Evolutionary conservation across 1,140 invertebrate species (phyloP), one percentile per base, ranked within the genome.

Genomic region (Rhopalosiphum padi): DNA sequence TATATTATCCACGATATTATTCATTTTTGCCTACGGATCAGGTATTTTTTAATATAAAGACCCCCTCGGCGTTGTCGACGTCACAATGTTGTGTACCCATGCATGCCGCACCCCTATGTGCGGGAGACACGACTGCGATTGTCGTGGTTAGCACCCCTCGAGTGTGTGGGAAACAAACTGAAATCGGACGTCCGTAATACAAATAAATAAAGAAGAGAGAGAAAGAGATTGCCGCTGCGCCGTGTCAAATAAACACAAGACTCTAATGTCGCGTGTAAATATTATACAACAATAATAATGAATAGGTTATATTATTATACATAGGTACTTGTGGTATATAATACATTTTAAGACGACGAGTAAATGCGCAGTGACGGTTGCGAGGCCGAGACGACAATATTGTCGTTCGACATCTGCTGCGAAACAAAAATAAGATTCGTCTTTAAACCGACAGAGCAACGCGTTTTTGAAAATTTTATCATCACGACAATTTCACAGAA

Each of bases 111-210:
- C 86, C 86, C 43, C 37, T 43, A 86, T 86, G 85, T 48, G 86
- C 86, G 46, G 86, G 86, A 48, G 86, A 77, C 30, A 48, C n/a
- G 86, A 8, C 35, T 21, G n/a, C 4, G 18, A 21, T 6, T 18
- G 77, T 23, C 35, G 77, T 37, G 83, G 41, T 86, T 15, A 86
- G 25, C 86, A 53, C 87, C 87, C 87, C 9, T 53, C 87, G 87
- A 51, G n/a, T 89, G 46, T 89, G 88, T 89, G 88, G 88, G 88
- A 89, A 89, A 89, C 51, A 55, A 89, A 53, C 48, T 35, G 88
- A 89, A 89, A 89, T 55, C 88, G 88, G 88, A 89, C 88, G 88
- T 89, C 88, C 88, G 87, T 37, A 35, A 22, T 48, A 25, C n/a
- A 35, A 86, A 53, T 53, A 25, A 9, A 30, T n/a, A 5, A n/a